phyloP scores from a whole-genome alignment of 1,140 invertebrate genomes.

The Condylostylus longicornis region DNA sequence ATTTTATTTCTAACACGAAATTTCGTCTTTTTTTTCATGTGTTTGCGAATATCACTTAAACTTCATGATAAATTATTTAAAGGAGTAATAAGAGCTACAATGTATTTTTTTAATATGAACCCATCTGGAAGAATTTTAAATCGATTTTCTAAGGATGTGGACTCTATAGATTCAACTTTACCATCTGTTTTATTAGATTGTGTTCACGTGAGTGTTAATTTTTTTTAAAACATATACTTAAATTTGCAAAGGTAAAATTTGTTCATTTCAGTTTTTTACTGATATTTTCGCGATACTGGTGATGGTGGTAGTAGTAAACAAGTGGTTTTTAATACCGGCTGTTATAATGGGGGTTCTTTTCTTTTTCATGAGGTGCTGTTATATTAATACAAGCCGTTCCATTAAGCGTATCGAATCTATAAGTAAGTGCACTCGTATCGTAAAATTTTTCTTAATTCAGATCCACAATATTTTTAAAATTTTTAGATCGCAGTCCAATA shows the following conservation, averaged over 20 bases:
- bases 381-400: constrained; percentile 60
- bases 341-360: constrained; percentile 49
- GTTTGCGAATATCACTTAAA: constrained; percentile 60
- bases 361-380: constrained; percentile 52
- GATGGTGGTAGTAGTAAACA: constrained; percentile 65
- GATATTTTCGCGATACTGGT: constrained; percentile 48
- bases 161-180: constrained; percentile 66
- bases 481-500: constrained; percentile 45
- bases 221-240: neutral
- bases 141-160: constrained; percentile 74
- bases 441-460: neutral
- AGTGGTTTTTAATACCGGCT: constrained; percentile 62
- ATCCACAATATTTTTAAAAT: neutral
- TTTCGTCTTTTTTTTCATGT: constrained; percentile 59
- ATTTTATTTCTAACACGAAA: constrained; percentile 39
- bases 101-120: constrained; percentile 84
- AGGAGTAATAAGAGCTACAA: constrained; percentile 44
- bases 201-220: constrained; percentile 47
- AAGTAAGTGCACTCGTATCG: constrained; percentile 41
- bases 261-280: constrained; percentile 39
- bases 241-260: neutral
- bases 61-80: constrained; percentile 20
- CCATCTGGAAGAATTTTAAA: constrained; percentile 67
- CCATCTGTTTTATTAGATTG: constrained; percentile 58
- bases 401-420: constrained; percentile 70